Conservation (phyloP, 2,888 invertebrate genomes). For the Leptopterna dolabrata region DNA sequence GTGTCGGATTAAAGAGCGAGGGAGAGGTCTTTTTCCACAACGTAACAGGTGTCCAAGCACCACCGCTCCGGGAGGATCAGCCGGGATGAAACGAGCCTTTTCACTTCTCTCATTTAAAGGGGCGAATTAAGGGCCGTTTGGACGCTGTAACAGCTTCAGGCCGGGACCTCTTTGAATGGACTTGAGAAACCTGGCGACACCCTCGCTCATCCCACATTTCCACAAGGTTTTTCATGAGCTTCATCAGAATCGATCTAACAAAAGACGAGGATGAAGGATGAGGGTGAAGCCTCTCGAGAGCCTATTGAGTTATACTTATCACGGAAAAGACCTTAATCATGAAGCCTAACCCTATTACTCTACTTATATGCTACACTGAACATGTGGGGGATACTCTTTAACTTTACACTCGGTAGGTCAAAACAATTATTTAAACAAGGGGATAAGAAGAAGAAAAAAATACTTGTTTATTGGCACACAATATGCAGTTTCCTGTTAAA, state of each 20-base stretch:
- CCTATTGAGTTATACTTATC: neutral
- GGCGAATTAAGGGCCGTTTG: constrained; percentile 31
- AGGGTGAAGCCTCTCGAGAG: neutral
- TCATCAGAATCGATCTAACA: constrained; percentile 4
- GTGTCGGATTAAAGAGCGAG: neutral
- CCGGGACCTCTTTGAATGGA: neutral
- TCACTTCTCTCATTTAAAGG: constrained; percentile 38
- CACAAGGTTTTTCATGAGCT: neutral
- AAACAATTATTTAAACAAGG: too few relatives aligned
- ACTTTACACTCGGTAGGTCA: too few relatives aligned
- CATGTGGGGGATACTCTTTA: too few relatives aligned
- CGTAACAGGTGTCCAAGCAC: constrained; percentile 41
- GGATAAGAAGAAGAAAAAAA: too few relatives aligned
- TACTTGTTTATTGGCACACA: too few relatives aligned
- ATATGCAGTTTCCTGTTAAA: too few relatives aligned
- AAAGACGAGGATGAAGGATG: neutral
- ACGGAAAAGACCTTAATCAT: neutral
- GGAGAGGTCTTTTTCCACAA: neutral
- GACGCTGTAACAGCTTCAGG: constrained; percentile 7
- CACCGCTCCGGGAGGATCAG: constrained; percentile 4
- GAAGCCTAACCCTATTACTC: neutral
- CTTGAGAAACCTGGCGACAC: neutral
- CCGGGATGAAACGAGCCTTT: constrained; percentile 28
- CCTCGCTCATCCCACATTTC: neutral
- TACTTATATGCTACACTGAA: too few relatives aligned